Conservation (phyloP, 2,113 vertebrate genomes). For the Dromas ardeola region DNA sequence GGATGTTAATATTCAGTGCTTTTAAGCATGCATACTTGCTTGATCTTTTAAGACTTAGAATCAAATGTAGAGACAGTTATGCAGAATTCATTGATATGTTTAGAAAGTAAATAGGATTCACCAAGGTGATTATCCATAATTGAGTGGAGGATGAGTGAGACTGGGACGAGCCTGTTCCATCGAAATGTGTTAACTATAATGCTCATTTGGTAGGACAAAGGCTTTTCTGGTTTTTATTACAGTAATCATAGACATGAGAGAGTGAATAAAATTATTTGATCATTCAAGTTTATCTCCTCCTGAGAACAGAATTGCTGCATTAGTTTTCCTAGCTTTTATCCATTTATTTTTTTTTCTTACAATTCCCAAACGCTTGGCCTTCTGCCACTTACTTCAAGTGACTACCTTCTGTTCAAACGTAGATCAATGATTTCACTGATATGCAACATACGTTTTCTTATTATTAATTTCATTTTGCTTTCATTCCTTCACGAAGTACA, state of each 20-base stretch:
- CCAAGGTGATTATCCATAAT: background rate
- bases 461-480: background rate
- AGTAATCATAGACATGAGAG: background rate
- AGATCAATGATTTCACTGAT: slow-evolving; percentile 10
- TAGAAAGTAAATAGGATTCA: background rate
- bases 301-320: background rate
- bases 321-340: slow-evolving; percentile 19
- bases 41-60: background rate
- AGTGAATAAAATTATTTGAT: background rate
- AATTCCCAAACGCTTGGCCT: background rate
- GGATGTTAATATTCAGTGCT: background rate
- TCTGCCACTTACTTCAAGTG: background rate
- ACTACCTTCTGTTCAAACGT: background rate
- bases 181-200: background rate
- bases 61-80: background rate
- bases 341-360: background rate
- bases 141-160: background rate
- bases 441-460: background rate
- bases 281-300: background rate
- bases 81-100: background rate
- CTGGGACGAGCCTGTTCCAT: background rate
- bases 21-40: background rate
- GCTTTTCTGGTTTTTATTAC: background rate
- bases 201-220: background rate
- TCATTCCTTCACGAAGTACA: background rate